Evolutionary conservation across 2,113 vertebrate genomes (phyloP).

Genomic region (Jaculus jaculus): DNA sequence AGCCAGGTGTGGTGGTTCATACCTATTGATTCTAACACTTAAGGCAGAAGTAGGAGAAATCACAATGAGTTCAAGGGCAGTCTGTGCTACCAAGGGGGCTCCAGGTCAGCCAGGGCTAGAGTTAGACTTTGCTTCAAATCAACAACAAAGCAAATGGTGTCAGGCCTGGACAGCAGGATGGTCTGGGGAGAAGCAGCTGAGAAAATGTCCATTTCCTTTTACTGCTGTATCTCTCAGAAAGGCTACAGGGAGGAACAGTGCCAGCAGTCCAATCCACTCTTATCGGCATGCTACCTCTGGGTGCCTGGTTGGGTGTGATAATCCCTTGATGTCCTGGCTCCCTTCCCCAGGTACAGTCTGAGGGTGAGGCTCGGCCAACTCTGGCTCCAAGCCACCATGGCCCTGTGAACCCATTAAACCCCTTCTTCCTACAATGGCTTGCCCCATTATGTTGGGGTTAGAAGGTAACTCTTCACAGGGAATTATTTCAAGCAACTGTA

Average conservation of each 20-base stretch:
- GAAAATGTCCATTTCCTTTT: neutral
- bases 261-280: neutral
- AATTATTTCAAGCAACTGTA: constrained; percentile 84
- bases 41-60: no score
- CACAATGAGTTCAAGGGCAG: no score
- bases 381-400: constrained; percentile 54
- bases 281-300: neutral
- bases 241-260: neutral
- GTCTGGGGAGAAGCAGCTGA: neutral
- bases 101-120: no score
- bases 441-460: constrained; percentile 79
- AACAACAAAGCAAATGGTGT: neutral
- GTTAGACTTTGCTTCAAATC: no score
- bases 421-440: constrained; percentile 77
- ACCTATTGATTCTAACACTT: no score
- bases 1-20: no score
- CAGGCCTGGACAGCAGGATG: neutral
- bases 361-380: neutral
- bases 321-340: neutral
- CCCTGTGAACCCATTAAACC: constrained; percentile 74
- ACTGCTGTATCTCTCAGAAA: neutral
- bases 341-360: constrained; percentile 44
- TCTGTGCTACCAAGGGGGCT: no score
- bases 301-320: neutral
- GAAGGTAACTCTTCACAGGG: constrained; percentile 77